Conservation (phyloP, 2,888 invertebrate species). For the Epinotia ramella region DNA sequence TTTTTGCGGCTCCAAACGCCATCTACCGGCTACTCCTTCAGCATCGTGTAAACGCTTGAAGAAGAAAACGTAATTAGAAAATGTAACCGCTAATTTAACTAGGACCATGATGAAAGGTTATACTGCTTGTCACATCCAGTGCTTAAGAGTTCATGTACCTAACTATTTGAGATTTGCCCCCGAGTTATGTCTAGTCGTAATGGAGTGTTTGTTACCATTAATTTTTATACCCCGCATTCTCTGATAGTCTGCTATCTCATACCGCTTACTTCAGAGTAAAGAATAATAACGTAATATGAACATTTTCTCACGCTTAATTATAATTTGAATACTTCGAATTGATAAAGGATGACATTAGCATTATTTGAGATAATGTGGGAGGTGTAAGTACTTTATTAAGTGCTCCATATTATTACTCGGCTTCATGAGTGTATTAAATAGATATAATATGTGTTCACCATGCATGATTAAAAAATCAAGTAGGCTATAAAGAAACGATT, state of each 20-base stretch:
- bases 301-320: constrained; percentile 33
- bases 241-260: constrained; percentile 59
- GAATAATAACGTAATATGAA: background rate
- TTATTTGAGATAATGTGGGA: constrained; percentile 2
- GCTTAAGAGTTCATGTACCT: constrained; percentile 47
- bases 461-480: background rate
- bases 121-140: constrained; percentile 43
- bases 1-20: no score
- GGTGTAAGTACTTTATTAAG: constrained; percentile 1
- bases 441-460: background rate
- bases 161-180: constrained; percentile 61
- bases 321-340: constrained; percentile 7
- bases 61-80: no score
- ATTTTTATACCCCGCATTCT: constrained; percentile 74
- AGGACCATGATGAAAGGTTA: background rate
- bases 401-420: background rate
- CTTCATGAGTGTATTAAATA: background rate
- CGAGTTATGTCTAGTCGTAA: constrained; percentile 68
- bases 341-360: constrained; percentile 1
- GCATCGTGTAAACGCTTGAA: no score
- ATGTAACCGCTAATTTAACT: no score
- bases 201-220: constrained; percentile 77
- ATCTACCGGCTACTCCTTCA: no score
- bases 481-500: background rate
- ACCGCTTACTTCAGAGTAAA: constrained; percentile 25